phyloP scores from a whole-genome alignment of 2,113 vertebrate genomes.

The Cyanoramphus novaezelandiae region DNA sequence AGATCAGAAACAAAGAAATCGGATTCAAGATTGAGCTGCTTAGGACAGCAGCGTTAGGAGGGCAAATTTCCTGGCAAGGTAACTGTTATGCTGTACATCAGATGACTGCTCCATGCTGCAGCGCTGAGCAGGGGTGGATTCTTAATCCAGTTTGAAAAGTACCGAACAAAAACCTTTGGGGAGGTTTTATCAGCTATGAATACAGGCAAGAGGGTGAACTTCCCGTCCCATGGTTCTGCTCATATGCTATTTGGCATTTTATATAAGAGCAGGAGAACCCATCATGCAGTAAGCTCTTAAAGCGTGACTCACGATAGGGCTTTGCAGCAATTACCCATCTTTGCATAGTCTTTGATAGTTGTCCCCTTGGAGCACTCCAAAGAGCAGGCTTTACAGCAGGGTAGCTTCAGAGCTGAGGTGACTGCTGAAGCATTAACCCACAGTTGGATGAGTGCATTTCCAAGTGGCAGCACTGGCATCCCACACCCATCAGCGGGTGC shows the following conservation, averaged over 20 bases:
- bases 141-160: neutral
- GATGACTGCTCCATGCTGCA: neutral
- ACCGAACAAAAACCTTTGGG: neutral
- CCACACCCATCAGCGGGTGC: neutral
- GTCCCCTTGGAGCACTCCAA: neutral
- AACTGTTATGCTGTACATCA: neutral
- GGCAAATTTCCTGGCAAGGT: conserved; percentile 16
- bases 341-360: neutral
- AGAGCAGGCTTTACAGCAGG: neutral
- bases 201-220: neutral
- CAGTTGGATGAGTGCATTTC: neutral
- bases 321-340: neutral
- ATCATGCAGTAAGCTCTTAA: neutral
- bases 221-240: conserved; percentile 6
- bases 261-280: neutral
- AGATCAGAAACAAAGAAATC: conserved; percentile 40
- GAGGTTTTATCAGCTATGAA: neutral
- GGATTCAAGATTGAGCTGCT: conserved; percentile 4
- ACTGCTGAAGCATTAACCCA: neutral
- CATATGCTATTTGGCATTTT: neutral
- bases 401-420: neutral
- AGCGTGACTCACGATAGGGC: neutral
- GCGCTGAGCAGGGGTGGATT: neutral
- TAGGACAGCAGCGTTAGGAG: neutral
- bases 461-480: neutral